These are phyloP conservation scores for Drosophila repletoides DNA, from an alignment of 1,140 invertebrate species.

Conservation along the genomic window DNA sequence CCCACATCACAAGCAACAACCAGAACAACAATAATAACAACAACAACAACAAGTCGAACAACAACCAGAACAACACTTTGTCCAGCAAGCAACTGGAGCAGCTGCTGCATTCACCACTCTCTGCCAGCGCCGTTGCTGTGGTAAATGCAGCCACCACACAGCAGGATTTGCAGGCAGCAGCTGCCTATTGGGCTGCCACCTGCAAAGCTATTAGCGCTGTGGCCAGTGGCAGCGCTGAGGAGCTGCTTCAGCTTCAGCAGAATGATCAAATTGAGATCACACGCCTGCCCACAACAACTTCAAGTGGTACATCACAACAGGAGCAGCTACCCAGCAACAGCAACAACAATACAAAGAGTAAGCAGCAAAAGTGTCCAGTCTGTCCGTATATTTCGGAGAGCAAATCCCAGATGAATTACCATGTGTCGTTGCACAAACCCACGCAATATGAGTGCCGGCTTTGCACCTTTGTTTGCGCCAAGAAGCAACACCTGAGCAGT, in stretches of 20 bases:
- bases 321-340: conserved; percentile 21
- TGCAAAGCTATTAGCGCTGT: conserved; percentile 56
- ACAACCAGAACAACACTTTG: conserved; percentile 12
- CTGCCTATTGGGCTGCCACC: conserved; percentile 64
- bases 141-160: conserved; percentile 68
- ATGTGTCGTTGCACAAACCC: conserved; percentile 92
- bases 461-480: conserved; percentile 92
- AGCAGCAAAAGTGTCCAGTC: conserved; percentile 87
- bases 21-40: conserved; percentile 25
- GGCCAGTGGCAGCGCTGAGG: conserved; percentile 52
- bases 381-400: conserved; percentile 92
- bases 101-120: conserved; percentile 64
- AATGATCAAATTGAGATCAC: conserved; percentile 81
- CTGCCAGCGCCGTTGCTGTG: conserved; percentile 60
- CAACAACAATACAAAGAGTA: conserved; percentile 68
- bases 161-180: conserved; percentile 69
- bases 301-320: background rate
- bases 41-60: conserved; percentile 11
- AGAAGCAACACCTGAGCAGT: conserved; percentile 89
- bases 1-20: conserved; percentile 24
- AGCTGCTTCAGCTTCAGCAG: conserved; percentile 68
- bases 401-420: conserved; percentile 92
- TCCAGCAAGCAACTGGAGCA: conserved; percentile 59
- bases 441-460: conserved; percentile 89
- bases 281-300: conserved; percentile 37